phyloP scores from a whole-genome alignment of 2,888 invertebrate species.

The Minunthozetes semirufus region DNA sequence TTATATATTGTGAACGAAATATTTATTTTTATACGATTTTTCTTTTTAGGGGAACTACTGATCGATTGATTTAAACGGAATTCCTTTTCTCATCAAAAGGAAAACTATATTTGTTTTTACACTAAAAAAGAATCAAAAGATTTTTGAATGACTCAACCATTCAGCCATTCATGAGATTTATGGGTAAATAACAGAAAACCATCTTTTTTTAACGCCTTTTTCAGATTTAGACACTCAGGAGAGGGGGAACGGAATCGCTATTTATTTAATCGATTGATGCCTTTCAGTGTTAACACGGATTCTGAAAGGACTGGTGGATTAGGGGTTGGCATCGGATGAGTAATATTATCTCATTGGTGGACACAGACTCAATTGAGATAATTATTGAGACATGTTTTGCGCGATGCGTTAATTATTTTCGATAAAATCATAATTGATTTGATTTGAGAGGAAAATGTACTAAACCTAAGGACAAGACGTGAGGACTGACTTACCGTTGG shows the following conservation, averaged over 20 bases:
- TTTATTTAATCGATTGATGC: neutral
- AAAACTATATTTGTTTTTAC: too few species aligned
- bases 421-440: neutral
- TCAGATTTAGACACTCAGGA: neutral
- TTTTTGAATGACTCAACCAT: too few species aligned
- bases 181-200: neutral
- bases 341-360: too few species aligned
- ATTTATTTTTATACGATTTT: too few species aligned
- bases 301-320: neutral
- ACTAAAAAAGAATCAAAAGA: too few species aligned
- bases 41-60: too few species aligned
- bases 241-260: neutral
- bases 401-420: neutral
- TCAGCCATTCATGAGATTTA: too few species aligned
- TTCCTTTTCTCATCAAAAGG: too few species aligned
- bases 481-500: conserved; percentile 27
- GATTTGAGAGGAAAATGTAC: neutral
- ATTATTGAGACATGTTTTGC: neutral
- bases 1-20: too few species aligned
- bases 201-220: conserved; percentile 6
- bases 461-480: neutral
- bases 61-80: too few species aligned
- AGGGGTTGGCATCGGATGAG: too few species aligned
- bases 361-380: too few species aligned
- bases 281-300: neutral